Base-by-base conservation (phyloP, 2,888 invertebrate species). In the Orchestes rusci region DNA sequence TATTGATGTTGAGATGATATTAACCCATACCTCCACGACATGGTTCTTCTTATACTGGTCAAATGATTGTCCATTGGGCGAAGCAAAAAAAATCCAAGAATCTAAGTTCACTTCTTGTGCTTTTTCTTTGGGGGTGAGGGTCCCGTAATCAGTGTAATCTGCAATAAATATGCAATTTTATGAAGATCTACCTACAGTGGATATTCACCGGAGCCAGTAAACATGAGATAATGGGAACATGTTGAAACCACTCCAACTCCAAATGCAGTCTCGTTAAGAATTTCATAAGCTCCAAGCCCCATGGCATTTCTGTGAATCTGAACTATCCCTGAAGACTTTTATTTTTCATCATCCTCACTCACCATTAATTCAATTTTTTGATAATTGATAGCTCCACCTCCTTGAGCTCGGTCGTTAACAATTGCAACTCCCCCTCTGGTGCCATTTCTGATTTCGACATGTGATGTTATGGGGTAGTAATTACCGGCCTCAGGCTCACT, bases 211-310 rank as follows among this genome's bases (percentile, higher is more conserved):
- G 39, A 41, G 16, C 29, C 39, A 31, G 42, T 27, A 27, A 59
- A 46, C 10, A 56, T 46, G 3, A 62, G 36, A n/a, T 56, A 62
- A 42, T 59, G 57, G 27, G 58, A 53, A 0, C 88, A 86, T 45
- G 80, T 70, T 0, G 76, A 82, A 1, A 84, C 76, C 1, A 88
- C 59, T 0, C 88, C 88, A 43, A 64, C 58, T 0, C 78, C 80
- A 39, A 69, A 79, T 0, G 76, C 80, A 0, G 74, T 74, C 68
- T 96, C 96, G 60, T 94, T 86, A 0, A 97, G 66, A 0, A 91
- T 80, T 67, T 97, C 94, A 0, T 75, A 85, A 0, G 96, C 93
- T 0, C 95, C 96, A 56, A 95, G 96, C 57, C 96, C 95, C 1
- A 92, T 61, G 5, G 90, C 63, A 34, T 93, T 73, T 39, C 96